Evolutionary conservation across 2,113 vertebrate genomes (phyloP), one percentile per base, ranked within the genome.

Genomic region (Rhea pennata): DNA sequence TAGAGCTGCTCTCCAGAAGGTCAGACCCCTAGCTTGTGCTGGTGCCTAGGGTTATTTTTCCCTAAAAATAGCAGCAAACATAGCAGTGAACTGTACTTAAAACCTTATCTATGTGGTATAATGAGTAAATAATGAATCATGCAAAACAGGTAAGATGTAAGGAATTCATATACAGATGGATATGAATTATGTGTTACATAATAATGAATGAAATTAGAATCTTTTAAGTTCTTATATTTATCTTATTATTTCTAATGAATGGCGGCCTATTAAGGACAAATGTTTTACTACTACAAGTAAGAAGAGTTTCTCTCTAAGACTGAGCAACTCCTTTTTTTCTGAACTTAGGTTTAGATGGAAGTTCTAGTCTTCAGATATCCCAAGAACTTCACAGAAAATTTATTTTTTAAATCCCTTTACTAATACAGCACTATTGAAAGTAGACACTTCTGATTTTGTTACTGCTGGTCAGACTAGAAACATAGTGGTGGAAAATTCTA

Each of bases 391-490:
- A 5, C 64, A 66, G 17, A 65, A 24, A 59, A 54, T 80, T 48
- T 29, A 69, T 74, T 5, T 70, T 80, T 70, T 70, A 36, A 70
- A 36, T 72, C 40, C 40, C 80, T 15, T 6, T 19, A n/a, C 10
- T 39, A 44, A 31, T 40, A 20, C 67, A n/a, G 51, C 31, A 50
- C 58, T 51, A 23, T 6, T 50, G 14, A 56, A 76, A 56, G 26
- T 40, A 66, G 29, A 80, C 17, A n/a, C 21, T 58, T 5, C 19
- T 70, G 12, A 65, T 78, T 54, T 48, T 71, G 11, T 87, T 79
- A n/a, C 0, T 0, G 33, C 36, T 85, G 42, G 36, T 26, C 66
- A 29, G 14, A 1, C 1, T 39, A 21, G n/a, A 59, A 26, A 14
- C 23, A 6, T 40, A 26, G 15, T 19, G 26, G 26, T 14, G 31